Evolutionary conservation across 2,113 vertebrate species (phyloP).

Genomic region (Spea multiplicata): DNA sequence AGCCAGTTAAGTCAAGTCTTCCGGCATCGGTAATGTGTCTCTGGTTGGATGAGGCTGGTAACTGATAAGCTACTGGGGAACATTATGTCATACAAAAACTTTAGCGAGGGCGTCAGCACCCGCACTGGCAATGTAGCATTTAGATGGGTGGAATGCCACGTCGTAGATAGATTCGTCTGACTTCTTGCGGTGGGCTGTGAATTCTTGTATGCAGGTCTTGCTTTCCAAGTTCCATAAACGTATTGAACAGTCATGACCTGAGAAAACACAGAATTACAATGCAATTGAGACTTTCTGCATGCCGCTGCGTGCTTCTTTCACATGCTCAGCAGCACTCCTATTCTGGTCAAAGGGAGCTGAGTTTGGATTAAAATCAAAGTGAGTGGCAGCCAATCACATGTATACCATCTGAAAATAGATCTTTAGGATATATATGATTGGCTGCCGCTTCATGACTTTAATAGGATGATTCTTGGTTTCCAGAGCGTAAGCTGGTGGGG

Average conservation of each 20-base stretch:
- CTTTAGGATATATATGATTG: too few species aligned
- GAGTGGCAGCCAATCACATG: too few species aligned
- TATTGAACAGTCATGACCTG: constrained; percentile 98
- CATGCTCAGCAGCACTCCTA: too few species aligned
- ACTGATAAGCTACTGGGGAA: constrained; percentile 68
- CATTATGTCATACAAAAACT: constrained; percentile 94
- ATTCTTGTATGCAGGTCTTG: constrained; percentile 98
- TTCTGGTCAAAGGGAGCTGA: too few species aligned
- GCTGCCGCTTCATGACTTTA: too few species aligned
- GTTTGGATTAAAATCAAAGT: too few species aligned
- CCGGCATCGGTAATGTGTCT: constrained; percentile 46
- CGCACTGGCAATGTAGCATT: constrained; percentile 97
- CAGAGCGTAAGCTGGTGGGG: too few species aligned
- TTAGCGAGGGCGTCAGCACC: constrained; percentile 97
- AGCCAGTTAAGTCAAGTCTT: constrained; percentile 54
- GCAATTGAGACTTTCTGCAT: too few species aligned
- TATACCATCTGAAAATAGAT: too few species aligned
- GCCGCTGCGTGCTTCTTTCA: too few species aligned
- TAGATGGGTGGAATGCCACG: constrained; percentile 96
- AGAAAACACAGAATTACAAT: constrained; percentile 22
- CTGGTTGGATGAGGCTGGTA: constrained; percentile 71
- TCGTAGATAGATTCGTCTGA: constrained; percentile 96
- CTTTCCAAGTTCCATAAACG: constrained; percentile 98
- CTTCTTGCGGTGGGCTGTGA: constrained; percentile 98
- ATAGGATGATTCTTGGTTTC: too few species aligned